Evolutionary conservation across 2,888 invertebrate genomes (phyloP), one percentile per base, ranked within the genome.

Genomic region (Pharmacophagus antenor): DNA sequence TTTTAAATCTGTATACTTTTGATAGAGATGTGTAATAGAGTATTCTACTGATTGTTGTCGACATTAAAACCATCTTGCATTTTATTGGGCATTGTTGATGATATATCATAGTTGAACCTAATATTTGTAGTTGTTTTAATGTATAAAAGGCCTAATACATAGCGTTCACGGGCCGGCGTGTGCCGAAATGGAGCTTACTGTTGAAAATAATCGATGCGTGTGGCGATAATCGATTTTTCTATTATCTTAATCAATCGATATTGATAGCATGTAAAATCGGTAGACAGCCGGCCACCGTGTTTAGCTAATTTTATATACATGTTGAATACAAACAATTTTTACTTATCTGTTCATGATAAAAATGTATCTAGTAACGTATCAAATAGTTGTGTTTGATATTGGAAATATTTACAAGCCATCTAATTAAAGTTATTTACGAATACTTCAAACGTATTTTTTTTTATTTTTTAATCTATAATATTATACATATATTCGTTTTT

Each of bases 1-100:
- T 15, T 3, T 31, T 31, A 31, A 31, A 31, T 31, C 31, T n/a
- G n/a, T 58, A 54, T 62, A 54, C 52, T 53, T 57, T 60, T 60
- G 55, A 59, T 59, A 54, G 27, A 49, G 10, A 42, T 54, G 25
- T 49, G 48, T 27, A 59, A 59, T 49, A 54, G 27, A 44, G 10
- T n/a, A 50, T 1, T 58, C 44, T 54, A 51, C 20, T 47, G 18
- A 25, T 31, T 56, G 50, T 51, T 60, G 51, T 54, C n/a, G 27
- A 22, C 23, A 58, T 44, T 55, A 1, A 15, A 46, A 12, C 15
- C 23, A 49, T 31, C 15, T 22, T 47, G 44, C 23, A 59, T 49
- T 59, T 44, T 50, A 49, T 42, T n/a, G n/a, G n/a, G 17, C 41
- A 54, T 42, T 41, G 53, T 54, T 58, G 15, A 53, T n/a, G n/a